phyloP scores from a whole-genome alignment of 2,797 vertebrate genomes.

The Myiotriccus ornatus region DNA sequence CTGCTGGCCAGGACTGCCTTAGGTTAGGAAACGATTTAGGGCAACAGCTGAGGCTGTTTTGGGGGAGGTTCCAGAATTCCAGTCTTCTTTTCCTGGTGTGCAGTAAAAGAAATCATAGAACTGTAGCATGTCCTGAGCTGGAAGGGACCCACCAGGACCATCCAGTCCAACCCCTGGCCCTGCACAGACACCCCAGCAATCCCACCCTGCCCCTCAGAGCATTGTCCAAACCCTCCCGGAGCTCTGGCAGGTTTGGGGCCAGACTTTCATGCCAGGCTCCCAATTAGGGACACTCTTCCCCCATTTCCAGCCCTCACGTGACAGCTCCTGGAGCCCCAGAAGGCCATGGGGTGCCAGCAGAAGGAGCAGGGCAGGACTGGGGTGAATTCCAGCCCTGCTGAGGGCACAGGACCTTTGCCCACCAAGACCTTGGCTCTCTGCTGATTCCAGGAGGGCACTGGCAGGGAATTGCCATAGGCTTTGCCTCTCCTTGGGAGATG shows the following conservation, averaged over 20 bases:
- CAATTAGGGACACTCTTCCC: background rate
- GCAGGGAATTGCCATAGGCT: background rate
- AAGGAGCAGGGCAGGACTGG: background rate
- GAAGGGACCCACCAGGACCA: background rate
- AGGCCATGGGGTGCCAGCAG: background rate
- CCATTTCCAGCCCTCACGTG: background rate
- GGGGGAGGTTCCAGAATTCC: too few species aligned
- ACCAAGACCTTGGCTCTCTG: background rate
- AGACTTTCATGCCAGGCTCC: background rate
- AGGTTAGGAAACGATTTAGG: background rate
- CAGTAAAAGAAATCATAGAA: too few species aligned
- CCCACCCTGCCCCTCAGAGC: background rate
- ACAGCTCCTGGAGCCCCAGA: background rate
- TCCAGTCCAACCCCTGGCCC: background rate
- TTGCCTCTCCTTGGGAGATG: background rate
- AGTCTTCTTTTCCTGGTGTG: too few species aligned
- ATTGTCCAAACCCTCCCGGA: background rate
- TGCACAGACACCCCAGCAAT: background rate
- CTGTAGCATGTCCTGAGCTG: too few species aligned
- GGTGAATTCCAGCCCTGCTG: background rate
- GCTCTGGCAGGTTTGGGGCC: background rate
- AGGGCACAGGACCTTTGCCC: fast-evolving
- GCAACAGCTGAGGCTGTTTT: background rate
- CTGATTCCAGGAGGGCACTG: background rate
- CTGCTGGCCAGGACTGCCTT: background rate